phyloP scores from a whole-genome alignment of 23 tunicate species.

The Halocynthia roretzi region DNA sequence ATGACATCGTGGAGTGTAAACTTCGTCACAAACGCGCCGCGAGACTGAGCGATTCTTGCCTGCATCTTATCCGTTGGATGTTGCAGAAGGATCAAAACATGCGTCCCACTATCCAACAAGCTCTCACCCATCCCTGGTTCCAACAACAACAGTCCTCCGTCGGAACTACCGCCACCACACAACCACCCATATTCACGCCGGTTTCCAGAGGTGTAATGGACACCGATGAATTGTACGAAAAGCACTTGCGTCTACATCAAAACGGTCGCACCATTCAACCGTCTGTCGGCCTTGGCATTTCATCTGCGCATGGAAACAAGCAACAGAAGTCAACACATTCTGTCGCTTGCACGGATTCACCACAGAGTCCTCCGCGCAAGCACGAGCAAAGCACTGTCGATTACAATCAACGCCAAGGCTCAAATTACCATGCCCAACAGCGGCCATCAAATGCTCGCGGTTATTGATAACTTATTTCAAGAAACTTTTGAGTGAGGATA shows the following conservation, averaged over 20 bases:
- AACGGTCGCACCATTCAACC: not conserved
- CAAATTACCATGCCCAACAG: too few relatives aligned
- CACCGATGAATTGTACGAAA: conserved; percentile 39
- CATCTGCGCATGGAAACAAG: too few relatives aligned
- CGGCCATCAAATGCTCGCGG: too few relatives aligned
- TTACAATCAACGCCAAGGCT: too few relatives aligned
- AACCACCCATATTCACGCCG: not conserved
- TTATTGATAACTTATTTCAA: too few relatives aligned
- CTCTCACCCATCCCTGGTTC: conserved; percentile 75
- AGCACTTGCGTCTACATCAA: not conserved
- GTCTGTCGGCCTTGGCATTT: not conserved
- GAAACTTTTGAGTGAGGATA: too few relatives aligned
- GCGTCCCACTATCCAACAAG: conserved; percentile 61
- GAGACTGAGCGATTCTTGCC: conserved; percentile 27
- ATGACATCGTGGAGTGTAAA: conserved; percentile 76
- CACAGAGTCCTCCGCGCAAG: conserved; percentile 3
- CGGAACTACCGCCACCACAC: not conserved
- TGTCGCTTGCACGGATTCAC: not conserved
- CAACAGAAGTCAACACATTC: not conserved
- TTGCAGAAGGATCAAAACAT: conserved; percentile 56
- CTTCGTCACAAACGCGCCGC: conserved; percentile 56
- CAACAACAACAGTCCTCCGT: conserved; percentile 7
- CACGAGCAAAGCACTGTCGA: not conserved
- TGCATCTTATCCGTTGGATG: conserved; percentile 64
- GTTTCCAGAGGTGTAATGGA: conserved; percentile 32